These are phyloP conservation scores for Rhinichthys osculus DNA, from an alignment of 2,797 vertebrate species.

Conservation along the genomic window DNA sequence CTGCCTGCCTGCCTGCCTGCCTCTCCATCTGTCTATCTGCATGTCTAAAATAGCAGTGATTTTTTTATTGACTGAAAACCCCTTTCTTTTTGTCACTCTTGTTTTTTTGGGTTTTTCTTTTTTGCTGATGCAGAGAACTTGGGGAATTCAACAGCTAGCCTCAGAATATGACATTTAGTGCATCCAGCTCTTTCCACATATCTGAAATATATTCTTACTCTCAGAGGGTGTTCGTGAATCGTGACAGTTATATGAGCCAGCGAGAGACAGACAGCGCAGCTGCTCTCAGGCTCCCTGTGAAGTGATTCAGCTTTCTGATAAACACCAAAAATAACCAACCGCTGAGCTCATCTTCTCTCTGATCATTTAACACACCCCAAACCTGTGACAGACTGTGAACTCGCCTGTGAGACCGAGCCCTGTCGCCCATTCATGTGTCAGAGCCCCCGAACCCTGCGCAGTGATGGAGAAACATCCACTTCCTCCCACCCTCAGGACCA, in stretches of 20 bases:
- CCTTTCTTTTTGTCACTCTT: too few relatives aligned
- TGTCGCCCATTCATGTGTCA: slow-evolving; percentile 28
- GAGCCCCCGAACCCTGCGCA: neutral
- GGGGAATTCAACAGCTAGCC: slow-evolving; percentile 3
- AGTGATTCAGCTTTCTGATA: slow-evolving; percentile 39
- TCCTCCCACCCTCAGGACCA: slow-evolving; percentile 23
- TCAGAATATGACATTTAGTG: slow-evolving; percentile 21
- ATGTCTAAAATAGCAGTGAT: neutral
- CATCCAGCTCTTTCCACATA: neutral
- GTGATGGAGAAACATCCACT: slow-evolving; percentile 29
- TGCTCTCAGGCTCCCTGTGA: slow-evolving; percentile 26
- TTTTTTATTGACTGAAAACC: neutral
- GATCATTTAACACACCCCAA: slow-evolving; percentile 31
- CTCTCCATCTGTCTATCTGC: neutral
- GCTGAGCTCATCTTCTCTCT: slow-evolving; percentile 31
- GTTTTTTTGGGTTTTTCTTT: neutral
- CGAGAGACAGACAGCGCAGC: slow-evolving; percentile 21
- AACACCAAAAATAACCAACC: slow-evolving; percentile 43
- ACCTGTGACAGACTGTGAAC: slow-evolving; percentile 22
- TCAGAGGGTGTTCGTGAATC: slow-evolving; percentile 2
- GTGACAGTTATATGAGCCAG: neutral
- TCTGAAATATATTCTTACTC: slow-evolving; percentile 11
- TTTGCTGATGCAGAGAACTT: neutral
- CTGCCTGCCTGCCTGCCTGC: too few relatives aligned
- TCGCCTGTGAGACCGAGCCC: slow-evolving; percentile 13